Conservation (phyloP, 2,888 invertebrate species). For the Cantharis nigra region DNA sequence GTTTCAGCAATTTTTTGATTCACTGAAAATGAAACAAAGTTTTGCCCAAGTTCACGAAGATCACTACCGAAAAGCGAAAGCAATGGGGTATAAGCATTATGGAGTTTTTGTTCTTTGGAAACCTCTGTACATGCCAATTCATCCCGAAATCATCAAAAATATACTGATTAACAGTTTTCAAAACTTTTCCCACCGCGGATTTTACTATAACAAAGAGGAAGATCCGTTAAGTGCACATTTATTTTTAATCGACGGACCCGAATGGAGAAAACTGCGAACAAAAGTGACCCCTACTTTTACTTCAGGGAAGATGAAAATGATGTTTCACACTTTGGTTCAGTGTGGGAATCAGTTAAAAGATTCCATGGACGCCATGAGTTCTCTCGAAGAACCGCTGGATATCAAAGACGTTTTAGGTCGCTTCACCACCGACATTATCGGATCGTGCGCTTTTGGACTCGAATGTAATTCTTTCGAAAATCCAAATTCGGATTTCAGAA, state of each 20-base stretch:
- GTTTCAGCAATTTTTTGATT: neutral
- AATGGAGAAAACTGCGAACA: neutral
- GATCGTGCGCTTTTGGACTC: neutral
- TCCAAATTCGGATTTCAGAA: slow-evolving; percentile 5
- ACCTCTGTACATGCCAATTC: neutral
- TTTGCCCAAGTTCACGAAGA: neutral
- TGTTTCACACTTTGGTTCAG: neutral
- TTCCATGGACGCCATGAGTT: neutral
- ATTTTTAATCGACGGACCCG: neutral
- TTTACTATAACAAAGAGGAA: neutral
- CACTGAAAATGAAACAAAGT: neutral
- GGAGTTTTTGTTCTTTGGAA: neutral
- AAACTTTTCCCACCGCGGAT: neutral
- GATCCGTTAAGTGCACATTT: neutral
- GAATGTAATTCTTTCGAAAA: neutral
- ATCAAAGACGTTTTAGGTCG: neutral
- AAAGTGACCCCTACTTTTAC: neutral
- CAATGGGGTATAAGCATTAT: neutral
- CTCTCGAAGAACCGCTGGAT: neutral
- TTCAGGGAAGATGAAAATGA: neutral
- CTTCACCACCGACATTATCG: neutral
- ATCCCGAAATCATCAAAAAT: neutral
- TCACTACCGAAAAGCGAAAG: neutral
- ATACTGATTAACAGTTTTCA: neutral
- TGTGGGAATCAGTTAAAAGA: neutral